Evolutionary conservation across 1,140 invertebrate genomes (phyloP).

Genomic region (Hesperophylax magnus): DNA sequence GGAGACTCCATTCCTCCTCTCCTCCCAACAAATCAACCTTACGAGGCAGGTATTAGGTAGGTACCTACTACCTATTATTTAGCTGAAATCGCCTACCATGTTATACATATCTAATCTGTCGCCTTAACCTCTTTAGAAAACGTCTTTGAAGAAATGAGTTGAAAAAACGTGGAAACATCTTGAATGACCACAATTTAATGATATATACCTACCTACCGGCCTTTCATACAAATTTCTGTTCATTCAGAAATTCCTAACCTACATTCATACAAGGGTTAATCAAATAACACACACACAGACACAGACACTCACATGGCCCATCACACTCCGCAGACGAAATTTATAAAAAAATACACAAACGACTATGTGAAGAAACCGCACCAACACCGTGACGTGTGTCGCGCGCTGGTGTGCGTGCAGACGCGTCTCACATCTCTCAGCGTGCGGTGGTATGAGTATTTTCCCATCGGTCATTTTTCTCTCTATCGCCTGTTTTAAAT

Average conservation of each 20-base stretch:
- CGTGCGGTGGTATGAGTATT: neutral
- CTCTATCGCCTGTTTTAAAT: neutral
- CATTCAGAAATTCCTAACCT: slow-evolving; percentile 20
- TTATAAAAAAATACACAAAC: slow-evolving; percentile 25
- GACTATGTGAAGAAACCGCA: neutral
- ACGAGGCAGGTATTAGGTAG: too few relatives aligned
- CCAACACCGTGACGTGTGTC: neutral
- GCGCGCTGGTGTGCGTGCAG: neutral
- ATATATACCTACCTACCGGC: neutral
- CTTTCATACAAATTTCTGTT: slow-evolving; percentile 11
- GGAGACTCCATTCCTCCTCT: neutral
- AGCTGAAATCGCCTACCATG: too few relatives aligned
- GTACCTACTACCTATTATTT: too few relatives aligned
- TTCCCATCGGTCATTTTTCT: slow-evolving; percentile 14
- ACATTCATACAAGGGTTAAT: slow-evolving; percentile 11
- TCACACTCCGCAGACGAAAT: neutral
- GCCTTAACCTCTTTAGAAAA: too few relatives aligned
- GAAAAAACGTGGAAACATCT: too few relatives aligned
- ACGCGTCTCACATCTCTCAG: neutral
- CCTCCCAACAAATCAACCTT: too few relatives aligned
- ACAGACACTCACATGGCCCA: neutral
- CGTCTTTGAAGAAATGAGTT: too few relatives aligned
- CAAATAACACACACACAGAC: slow-evolving; percentile 4
- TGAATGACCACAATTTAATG: too few relatives aligned
- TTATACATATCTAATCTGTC: too few relatives aligned